A percentile compares a stretch with the other conserved stretches of the same genome.
These are phyloP conservation scores for Oligia latruncula DNA, from an alignment of 2,888 invertebrate genomes.

Conservation along the genomic window DNA sequence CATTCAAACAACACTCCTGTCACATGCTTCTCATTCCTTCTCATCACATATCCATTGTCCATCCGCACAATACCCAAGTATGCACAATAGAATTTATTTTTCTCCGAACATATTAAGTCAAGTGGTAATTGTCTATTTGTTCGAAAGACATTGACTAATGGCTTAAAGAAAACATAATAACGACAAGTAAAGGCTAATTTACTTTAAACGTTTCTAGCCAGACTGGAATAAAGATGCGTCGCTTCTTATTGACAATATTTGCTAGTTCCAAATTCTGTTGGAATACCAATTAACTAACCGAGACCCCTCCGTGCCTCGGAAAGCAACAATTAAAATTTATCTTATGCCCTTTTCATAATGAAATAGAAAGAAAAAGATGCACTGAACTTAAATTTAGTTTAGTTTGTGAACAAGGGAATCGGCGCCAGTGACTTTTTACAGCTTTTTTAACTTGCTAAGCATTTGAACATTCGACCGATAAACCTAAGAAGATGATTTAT, in stretches of 20 bases:
- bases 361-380: no score
- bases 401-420: no score
- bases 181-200: conserved; percentile 39
- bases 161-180: background rate
- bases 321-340: no score
- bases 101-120: conserved; percentile 23
- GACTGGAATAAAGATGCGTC: conserved; percentile 17
- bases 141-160: conserved; percentile 42
- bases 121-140: conserved; percentile 36
- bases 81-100: conserved; percentile 2
- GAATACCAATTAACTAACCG: background rate
- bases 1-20: background rate
- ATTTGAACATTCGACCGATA: background rate
- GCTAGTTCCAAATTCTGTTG: background rate
- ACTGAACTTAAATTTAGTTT: no score
- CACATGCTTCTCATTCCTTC: background rate
- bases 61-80: background rate
- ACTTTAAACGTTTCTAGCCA: conserved; percentile 12
- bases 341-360: no score
- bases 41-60: background rate
- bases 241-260: background rate
- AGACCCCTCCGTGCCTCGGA: no score
- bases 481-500: background rate
- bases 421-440: no score
- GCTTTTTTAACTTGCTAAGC: no score